Evolutionary conservation across 2,113 vertebrate species (phyloP).

Genomic region (Lepisosteus osseus): DNA sequence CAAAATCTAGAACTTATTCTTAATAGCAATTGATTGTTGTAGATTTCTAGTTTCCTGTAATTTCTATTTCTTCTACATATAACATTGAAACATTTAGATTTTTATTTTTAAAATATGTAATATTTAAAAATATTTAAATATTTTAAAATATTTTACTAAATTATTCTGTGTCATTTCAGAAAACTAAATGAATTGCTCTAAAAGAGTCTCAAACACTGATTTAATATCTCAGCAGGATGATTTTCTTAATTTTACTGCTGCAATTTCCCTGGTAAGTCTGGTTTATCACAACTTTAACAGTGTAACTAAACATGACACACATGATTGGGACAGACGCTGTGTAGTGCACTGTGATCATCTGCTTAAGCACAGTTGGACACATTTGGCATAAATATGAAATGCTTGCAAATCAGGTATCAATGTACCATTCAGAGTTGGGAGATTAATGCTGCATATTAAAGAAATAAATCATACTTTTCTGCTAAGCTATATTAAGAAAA

Average conservation of each 20-base stretch:
- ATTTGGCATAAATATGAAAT: constrained; percentile 34
- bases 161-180: no score
- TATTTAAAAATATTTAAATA: no score
- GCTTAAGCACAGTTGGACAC: constrained; percentile 27
- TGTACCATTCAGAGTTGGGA: constrained; percentile 23
- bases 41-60: no score
- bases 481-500: neutral
- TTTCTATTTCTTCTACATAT: no score
- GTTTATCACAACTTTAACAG: constrained; percentile 1
- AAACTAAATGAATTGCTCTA: no score
- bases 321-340: constrained; percentile 36
- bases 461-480: constrained; percentile 5
- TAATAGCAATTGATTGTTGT: no score
- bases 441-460: neutral
- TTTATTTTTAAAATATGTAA: no score
- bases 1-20: no score
- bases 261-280: neutral
- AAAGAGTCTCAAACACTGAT: neutral
- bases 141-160: no score
- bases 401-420: constrained; percentile 38
- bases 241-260: neutral
- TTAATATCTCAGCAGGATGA: neutral
- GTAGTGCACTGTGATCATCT: constrained; percentile 34
- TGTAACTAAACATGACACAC: constrained; percentile 7
- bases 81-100: no score